Conservation (phyloP, 2,797 vertebrate species). For the Iguana delicatissima region DNA sequence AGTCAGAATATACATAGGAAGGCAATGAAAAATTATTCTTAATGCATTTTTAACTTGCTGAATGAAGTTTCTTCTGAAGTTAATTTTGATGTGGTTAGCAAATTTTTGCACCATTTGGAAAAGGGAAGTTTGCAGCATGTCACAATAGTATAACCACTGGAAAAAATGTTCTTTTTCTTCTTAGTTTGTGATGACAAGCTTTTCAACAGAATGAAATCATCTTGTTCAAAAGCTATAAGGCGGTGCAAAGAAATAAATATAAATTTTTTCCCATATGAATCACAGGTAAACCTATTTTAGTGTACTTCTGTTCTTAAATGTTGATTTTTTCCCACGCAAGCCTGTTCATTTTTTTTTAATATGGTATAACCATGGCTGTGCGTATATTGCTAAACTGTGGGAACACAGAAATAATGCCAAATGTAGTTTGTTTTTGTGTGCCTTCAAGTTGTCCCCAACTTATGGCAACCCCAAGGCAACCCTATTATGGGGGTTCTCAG, state of each 20-base stretch:
- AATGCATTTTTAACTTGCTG: background rate
- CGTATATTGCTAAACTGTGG: background rate
- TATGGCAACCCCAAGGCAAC: too few species aligned
- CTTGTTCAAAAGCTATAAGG: constrained; percentile 89
- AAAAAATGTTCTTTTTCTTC: constrained; percentile 14
- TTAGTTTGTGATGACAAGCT: constrained; percentile 91
- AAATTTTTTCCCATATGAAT: constrained; percentile 92
- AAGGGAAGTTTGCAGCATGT: background rate
- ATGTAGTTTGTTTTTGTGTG: too few species aligned
- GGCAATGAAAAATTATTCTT: background rate
- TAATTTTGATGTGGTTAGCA: background rate
- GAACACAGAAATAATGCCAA: background rate
- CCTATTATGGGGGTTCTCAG: too few species aligned
- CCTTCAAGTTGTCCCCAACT: too few species aligned
- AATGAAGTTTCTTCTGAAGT: background rate
- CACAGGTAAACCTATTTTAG: constrained; percentile 84
- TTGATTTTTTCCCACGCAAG: background rate
- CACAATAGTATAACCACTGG: background rate
- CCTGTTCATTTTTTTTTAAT: background rate
- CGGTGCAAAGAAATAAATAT: constrained; percentile 95
- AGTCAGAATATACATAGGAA: background rate
- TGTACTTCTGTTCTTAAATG: constrained; percentile 12
- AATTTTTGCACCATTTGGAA: background rate
- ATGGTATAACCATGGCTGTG: too few species aligned
- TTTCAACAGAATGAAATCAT: constrained; percentile 91